Evolutionary conservation across 1,140 invertebrate species (phyloP), one percentile per base, ranked within the genome.

Genomic region (Drosophila lini): DNA sequence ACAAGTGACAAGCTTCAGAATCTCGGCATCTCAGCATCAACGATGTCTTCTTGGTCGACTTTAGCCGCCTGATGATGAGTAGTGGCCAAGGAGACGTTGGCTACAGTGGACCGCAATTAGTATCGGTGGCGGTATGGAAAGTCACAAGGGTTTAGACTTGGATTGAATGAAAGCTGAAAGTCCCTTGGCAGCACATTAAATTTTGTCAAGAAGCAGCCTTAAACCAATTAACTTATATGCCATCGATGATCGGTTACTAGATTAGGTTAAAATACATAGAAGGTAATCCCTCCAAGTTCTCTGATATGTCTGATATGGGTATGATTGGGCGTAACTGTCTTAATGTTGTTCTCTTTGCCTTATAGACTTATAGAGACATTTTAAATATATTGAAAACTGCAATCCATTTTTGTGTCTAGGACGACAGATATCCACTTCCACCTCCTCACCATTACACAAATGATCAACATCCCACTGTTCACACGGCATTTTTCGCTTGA

Each of bases 1-100:
- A 89, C 84, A 89, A 89, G 84, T 89, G 85, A 89, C 84, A 89
- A 89, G 84, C 78, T 81, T 88, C 80, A 89, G 80, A 81, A 65
- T 69, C 65, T 67, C 62, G 11, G 62, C 47, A 65, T 67, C 63
- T 78, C 76, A 55, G 80, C 83, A 68, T 77, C 77, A 52, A 52
- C 77, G 61, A 60, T 47, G 62, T 74, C 63, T 22, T 47, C 48
- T 71, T 71, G 68, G 52, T 50, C 52, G 68, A 70, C 44, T 71
- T 70, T 71, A 41, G 68, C 44, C 68, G 81, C 63, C 67, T 53
- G 60, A 53, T 78, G 78, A 53, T 78, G 65, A 53, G 70, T 22
- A n/a, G 67, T 63, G 69, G 67, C 67, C 67, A 70, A 57, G 63
- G 63, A 36, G 76, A 36, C 22, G 41, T n/a, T 59, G 53, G 44